Evolutionary conservation across 2,888 invertebrate species (phyloP), one percentile per base, ranked within the genome.

Genomic region (Meteorus colon): DNA sequence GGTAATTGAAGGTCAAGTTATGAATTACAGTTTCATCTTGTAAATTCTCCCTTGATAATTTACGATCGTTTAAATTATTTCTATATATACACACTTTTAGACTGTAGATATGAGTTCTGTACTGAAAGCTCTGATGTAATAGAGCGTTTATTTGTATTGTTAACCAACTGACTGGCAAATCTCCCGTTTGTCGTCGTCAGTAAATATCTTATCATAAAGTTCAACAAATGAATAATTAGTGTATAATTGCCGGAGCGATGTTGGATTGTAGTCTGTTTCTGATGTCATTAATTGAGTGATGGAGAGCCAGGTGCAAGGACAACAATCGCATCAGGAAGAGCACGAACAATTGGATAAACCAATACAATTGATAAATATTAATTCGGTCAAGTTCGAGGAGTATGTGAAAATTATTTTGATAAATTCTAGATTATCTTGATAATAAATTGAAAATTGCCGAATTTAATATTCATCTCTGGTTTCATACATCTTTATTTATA

Each of bases 231-330:
- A 79, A 83, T 82, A 81, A 84, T 84, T 82, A 78, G 77, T 81
- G 78, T 85, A 84, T 84, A 66, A 85, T 86, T 85, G 81, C 79
- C 79, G 79, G 80, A 75, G 78, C 76, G 74, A 77, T 80, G 77
- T 77, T 74, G 76, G n/a, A 80, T 79, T 81, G 76, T 75, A 16
- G 77, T 77, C 80, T 82, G 81, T 83, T 86, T 85, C 55, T 19
- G n/a, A 19, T 48, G 19, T 55, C 55, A 84, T 77, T 78, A 81
- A 85, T 82, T 85, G 84, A 82, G 87, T 88, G 88, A 84, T 84
- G 82, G 86, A 88, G 84, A 84, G 83, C 79, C 86, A 84, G 84
- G 84, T 83, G 79, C 85, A 82, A 79, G 83, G 82, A 81, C 83
- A 55, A 55, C 24, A 83, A 82, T 82, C 81, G 78, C 80, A 79